Percentiles rank a stretch among this genome's conserved stretches.
phyloP scores from a whole-genome alignment of 2,797 vertebrate genomes.

The Anisognathus igniventris region DNA sequence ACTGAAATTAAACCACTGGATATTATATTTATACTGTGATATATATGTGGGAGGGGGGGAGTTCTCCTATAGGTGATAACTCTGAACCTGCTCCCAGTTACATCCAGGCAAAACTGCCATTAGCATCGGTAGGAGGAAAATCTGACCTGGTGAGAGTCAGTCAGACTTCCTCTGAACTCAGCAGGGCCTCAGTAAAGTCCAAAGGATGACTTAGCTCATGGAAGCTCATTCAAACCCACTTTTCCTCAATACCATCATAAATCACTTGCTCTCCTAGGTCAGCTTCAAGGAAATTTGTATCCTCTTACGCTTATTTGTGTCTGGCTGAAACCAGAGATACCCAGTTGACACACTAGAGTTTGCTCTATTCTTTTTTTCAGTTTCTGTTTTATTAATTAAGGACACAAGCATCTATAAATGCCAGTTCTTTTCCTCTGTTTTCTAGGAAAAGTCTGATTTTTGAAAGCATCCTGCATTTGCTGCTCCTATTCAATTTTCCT shows the following conservation, averaged over 20 bases:
- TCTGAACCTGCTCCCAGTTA: neutral
- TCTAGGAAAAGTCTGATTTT: neutral
- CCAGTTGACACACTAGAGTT: neutral
- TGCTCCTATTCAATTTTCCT: neutral
- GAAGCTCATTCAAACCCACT: neutral
- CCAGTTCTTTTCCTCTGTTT: neutral
- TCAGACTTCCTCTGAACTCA: neutral
- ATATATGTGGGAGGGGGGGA: accelerated
- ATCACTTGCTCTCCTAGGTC: neutral
- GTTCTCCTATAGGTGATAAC: neutral
- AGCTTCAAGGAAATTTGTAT: neutral
- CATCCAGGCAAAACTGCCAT: neutral
- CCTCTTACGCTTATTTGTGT: neutral
- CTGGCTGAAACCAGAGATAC: neutral
- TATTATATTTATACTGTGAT: neutral
- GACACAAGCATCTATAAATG: neutral
- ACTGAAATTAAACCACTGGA: slow-evolving; percentile 6
- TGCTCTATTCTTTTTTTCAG: neutral
- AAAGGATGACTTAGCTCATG: neutral
- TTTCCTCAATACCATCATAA: neutral
- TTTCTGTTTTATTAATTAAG: neutral
- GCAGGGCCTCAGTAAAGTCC: neutral
- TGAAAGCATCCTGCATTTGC: neutral
- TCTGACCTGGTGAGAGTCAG: neutral
- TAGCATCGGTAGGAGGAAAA: neutral